Conservation (phyloP, 2,113 vertebrate genomes). For the Phainopepla nitens region DNA sequence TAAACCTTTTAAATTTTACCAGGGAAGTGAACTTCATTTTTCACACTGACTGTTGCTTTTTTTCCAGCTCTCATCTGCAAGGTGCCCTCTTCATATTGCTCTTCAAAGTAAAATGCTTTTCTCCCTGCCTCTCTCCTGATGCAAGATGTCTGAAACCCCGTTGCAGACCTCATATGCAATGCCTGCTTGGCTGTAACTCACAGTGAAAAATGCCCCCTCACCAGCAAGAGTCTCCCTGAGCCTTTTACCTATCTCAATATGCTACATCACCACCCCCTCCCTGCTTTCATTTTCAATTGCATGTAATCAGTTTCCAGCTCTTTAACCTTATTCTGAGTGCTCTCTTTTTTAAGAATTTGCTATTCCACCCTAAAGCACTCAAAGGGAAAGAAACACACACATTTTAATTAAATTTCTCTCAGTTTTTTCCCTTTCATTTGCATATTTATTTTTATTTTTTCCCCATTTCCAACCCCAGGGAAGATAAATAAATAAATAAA, state of each 20-base stretch:
- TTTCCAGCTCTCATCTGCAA: not conserved
- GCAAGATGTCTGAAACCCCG: not conserved
- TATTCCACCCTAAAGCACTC: slow-evolving; percentile 63
- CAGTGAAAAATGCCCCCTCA: slow-evolving; percentile 38
- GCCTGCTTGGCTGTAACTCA: not conserved
- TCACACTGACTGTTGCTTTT: not conserved
- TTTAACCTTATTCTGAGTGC: slow-evolving; percentile 67
- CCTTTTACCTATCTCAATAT: slow-evolving; percentile 28
- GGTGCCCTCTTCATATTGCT: slow-evolving; percentile 31
- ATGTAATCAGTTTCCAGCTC: slow-evolving; percentile 64
- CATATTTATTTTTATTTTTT: slow-evolving; percentile 52
- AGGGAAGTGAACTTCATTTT: no score
- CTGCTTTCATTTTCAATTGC: slow-evolving; percentile 65
- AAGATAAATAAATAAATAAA: slow-evolving; percentile 41
- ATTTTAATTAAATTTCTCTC: slow-evolving; percentile 70
- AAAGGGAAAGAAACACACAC: slow-evolving; percentile 62
- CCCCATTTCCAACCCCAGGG: not conserved
- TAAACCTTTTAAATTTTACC: no score
- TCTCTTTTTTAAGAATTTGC: slow-evolving; percentile 66
- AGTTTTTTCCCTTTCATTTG: slow-evolving; percentile 46
- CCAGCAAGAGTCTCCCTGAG: not conserved
- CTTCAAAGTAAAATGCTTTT: slow-evolving; percentile 28
- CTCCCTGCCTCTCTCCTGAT: not conserved
- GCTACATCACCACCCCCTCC: not conserved
- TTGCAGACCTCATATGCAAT: not conserved